Conservation (phyloP, 2,797 vertebrate species). For the Gymnoscopelus braueri region DNA sequence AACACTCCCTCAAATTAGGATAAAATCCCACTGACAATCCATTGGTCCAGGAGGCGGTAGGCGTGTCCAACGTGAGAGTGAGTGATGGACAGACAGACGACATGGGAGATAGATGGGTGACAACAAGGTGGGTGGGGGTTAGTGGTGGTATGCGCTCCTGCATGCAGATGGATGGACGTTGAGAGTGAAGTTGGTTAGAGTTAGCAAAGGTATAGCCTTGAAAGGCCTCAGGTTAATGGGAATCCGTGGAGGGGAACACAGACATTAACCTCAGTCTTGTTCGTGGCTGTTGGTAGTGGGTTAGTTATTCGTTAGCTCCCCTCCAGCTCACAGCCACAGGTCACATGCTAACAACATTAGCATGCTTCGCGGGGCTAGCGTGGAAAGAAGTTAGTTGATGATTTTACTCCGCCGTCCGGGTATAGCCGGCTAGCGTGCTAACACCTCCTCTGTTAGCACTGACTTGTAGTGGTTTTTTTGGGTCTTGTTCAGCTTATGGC, state of each 20-base stretch:
- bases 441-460: neutral
- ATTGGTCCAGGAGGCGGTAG: conserved; percentile 54
- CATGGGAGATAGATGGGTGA: conserved; percentile 47
- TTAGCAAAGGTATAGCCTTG: conserved; percentile 53
- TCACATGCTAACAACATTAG: conserved; percentile 40
- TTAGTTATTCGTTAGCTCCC: conserved; percentile 68
- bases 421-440: neutral
- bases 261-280: conserved; percentile 36
- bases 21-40: conserved; percentile 14
- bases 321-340: conserved; percentile 31
- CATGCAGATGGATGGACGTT: conserved; percentile 59
- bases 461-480: conserved; percentile 22
- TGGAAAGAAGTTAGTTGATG: conserved; percentile 7
- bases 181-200: conserved; percentile 37
- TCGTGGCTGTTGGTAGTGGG: conserved; percentile 47
- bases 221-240: conserved; percentile 59
- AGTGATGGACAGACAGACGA: conserved; percentile 52
- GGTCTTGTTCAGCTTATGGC: neutral
- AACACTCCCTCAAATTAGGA: neutral
- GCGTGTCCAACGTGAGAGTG: conserved; percentile 56
- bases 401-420: conserved; percentile 17
- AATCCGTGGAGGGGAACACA: conserved; percentile 14
- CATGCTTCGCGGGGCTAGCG: conserved; percentile 23
- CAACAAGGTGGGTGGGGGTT: conserved; percentile 61
- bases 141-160: conserved; percentile 64